These are phyloP conservation scores for Epinotia demarniana DNA, from an alignment of 2,888 invertebrate genomes.

Conservation along the genomic window DNA sequence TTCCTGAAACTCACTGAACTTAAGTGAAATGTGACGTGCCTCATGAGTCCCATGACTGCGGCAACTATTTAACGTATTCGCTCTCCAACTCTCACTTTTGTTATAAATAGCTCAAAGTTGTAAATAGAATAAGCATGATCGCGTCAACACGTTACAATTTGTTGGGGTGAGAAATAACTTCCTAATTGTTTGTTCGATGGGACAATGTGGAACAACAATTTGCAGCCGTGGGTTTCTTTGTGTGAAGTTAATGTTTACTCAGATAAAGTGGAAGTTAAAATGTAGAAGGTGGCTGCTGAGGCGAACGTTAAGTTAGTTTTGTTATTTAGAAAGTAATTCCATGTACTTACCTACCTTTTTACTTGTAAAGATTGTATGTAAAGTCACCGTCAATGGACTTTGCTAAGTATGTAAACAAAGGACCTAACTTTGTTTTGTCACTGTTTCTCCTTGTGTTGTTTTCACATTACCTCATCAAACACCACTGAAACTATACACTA, in stretches of 20 bases:
- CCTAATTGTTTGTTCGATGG: conserved; percentile 13
- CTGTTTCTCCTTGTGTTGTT: too few species aligned
- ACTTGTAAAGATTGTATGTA: too few species aligned
- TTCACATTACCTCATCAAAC: too few species aligned
- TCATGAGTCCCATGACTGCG: background rate
- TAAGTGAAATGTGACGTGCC: background rate
- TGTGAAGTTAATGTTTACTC: background rate
- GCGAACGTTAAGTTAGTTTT: background rate
- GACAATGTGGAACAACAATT: background rate
- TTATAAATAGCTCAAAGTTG: conserved; percentile 17
- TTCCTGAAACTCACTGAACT: background rate
- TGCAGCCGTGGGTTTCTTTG: background rate
- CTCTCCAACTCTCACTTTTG: background rate
- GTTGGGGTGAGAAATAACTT: background rate
- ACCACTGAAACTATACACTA: too few species aligned
- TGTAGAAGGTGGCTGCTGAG: background rate
- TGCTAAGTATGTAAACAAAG: too few species aligned
- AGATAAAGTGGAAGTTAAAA: background rate
- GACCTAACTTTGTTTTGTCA: too few species aligned
- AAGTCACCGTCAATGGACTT: too few species aligned
- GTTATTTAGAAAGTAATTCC: background rate
- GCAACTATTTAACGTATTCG: background rate
- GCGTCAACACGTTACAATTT: conserved; percentile 11
- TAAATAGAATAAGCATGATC: conserved; percentile 21
- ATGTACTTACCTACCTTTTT: background rate